phyloP scores from a whole-genome alignment of 2,797 vertebrate genomes.

The Enteromius paludinosus region DNA sequence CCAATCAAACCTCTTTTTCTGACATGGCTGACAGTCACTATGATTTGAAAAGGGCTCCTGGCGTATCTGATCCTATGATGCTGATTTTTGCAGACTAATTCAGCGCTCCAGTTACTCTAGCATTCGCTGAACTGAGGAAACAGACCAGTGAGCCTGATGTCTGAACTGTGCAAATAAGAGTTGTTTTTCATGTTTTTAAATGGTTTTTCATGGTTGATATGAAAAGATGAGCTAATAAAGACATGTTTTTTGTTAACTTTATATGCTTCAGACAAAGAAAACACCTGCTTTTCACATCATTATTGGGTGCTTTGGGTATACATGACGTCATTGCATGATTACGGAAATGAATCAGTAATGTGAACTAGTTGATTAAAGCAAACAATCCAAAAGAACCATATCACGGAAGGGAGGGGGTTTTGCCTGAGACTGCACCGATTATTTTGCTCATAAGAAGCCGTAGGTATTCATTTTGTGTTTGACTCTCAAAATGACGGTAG shows the following conservation, averaged over 20 bases:
- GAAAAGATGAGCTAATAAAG: not conserved
- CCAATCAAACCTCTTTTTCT: not conserved
- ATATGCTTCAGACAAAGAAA: not conserved
- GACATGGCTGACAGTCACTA: not conserved
- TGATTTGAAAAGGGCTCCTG: not conserved
- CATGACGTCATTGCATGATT: not conserved
- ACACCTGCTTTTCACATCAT: not conserved
- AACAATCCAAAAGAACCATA: too few relatives aligned
- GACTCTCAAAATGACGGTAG: not conserved
- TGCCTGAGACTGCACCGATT: not conserved
- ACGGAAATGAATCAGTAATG: not conserved
- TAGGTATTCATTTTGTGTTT: not conserved
- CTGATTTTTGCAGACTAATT: not conserved
- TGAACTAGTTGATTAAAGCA: not conserved
- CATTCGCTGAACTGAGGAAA: not conserved
- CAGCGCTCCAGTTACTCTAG: not conserved
- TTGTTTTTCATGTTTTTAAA: too few relatives aligned
- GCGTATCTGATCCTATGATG: not conserved
- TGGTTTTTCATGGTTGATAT: not conserved
- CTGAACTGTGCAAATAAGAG: not conserved
- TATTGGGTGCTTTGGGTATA: not conserved
- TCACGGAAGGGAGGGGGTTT: not conserved
- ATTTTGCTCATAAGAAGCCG: not conserved
- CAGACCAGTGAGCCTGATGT: not conserved
- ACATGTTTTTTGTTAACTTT: not conserved